phyloP scores from a whole-genome alignment of 2,888 invertebrate genomes.

The Acleris sparsana region DNA sequence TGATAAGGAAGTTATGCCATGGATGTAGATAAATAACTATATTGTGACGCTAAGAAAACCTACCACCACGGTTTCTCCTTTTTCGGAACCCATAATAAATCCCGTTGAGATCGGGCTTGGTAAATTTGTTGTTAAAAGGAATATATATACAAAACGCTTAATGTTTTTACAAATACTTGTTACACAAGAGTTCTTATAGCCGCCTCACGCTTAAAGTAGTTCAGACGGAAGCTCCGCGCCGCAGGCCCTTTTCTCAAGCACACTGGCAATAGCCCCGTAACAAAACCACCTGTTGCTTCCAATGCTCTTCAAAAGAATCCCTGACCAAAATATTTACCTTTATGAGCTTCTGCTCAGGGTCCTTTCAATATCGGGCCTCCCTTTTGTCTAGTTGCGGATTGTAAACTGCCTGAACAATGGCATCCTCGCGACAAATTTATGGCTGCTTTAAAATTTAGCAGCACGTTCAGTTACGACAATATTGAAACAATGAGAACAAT shows the following conservation, averaged over 20 bases:
- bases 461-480: conserved; percentile 37
- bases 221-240: too few species aligned
- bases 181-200: too few species aligned
- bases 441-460: conserved; percentile 38
- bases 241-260: conserved; percentile 17
- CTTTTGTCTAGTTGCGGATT: conserved; percentile 40
- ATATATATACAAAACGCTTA: too few species aligned
- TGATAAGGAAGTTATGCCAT: too few species aligned
- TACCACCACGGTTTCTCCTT: too few species aligned
- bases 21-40: too few species aligned
- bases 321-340: conserved; percentile 73
- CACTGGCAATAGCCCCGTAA: conserved; percentile 17
- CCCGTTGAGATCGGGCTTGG: too few species aligned
- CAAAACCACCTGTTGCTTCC: conserved; percentile 42
- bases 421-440: conserved; percentile 48
- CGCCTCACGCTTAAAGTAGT: too few species aligned
- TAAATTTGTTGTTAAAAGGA: too few species aligned
- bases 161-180: too few species aligned
- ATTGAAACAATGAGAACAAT: conserved; percentile 28
- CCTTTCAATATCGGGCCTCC: conserved; percentile 19
- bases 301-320: conserved; percentile 49
- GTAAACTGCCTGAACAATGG: conserved; percentile 41
- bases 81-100: too few species aligned
- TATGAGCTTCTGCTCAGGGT: conserved; percentile 44
- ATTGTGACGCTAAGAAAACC: too few species aligned